Evolutionary conservation across 2,113 vertebrate genomes (phyloP).

Genomic region (Rattus rattus): DNA sequence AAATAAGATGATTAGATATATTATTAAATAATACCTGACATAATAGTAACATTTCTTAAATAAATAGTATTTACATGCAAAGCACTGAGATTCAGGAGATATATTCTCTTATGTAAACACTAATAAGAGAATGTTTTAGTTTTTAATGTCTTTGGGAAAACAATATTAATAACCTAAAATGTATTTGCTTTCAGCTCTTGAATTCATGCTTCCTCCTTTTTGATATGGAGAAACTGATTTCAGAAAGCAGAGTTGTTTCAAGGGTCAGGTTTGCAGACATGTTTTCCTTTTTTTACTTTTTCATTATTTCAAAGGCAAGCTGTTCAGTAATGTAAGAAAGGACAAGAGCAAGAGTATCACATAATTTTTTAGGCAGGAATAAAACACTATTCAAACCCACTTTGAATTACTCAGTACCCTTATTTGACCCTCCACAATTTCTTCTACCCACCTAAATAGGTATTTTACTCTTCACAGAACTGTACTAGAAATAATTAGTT

Average conservation of each 20-base stretch:
- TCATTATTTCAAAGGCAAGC: not conserved
- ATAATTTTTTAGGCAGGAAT: not conserved
- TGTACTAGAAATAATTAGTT: not conserved
- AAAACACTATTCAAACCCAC: not conserved
- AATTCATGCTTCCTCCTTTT: not conserved
- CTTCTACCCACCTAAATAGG: not conserved
- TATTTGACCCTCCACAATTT: not conserved
- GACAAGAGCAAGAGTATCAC: not conserved
- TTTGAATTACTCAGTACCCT: not conserved
- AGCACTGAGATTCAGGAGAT: constrained; percentile 18
- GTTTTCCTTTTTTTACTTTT: not conserved
- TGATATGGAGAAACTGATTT: not conserved
- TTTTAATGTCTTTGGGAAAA: constrained; percentile 49
- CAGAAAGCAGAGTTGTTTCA: not conserved
- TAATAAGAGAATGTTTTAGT: constrained; percentile 32
- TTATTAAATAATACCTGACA: constrained; percentile 45
- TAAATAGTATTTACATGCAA: not conserved
- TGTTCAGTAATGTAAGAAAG: not conserved
- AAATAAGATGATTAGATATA: constrained; percentile 49
- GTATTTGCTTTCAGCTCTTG: not conserved
- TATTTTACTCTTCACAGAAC: not conserved
- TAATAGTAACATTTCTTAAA: constrained; percentile 28
- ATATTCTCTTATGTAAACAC: constrained; percentile 40
- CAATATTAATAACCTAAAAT: constrained; percentile 2
- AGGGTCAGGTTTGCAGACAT: not conserved